These are phyloP conservation scores for Phymastichus coffea DNA, from an alignment of 1,140 invertebrate genomes.

Conservation along the genomic window DNA sequence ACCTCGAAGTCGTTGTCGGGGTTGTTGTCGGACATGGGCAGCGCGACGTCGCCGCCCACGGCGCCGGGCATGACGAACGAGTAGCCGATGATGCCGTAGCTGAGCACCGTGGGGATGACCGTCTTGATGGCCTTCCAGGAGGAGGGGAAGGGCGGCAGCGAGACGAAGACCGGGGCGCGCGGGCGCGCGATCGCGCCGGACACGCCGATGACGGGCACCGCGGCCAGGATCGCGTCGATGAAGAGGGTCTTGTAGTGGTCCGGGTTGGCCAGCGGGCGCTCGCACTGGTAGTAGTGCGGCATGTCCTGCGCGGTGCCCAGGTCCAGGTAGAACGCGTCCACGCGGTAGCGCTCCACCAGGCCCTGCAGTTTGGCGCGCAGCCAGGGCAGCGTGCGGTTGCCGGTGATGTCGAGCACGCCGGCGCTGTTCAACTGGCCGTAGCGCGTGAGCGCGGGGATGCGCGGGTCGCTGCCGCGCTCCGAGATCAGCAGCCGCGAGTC, in stretches of 20 bases:
- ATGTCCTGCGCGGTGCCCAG: slow-evolving; percentile 85
- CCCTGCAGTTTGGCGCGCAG: slow-evolving; percentile 70
- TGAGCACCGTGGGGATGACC: slow-evolving; percentile 83
- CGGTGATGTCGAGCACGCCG: slow-evolving; percentile 82
- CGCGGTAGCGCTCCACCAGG: slow-evolving; percentile 72
- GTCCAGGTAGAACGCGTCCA: slow-evolving; percentile 89
- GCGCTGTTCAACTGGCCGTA: slow-evolving; percentile 77
- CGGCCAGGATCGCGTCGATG: slow-evolving; percentile 64
- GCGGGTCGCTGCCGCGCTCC: slow-evolving; percentile 69
- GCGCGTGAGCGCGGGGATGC: slow-evolving; percentile 73
- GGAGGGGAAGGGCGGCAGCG: slow-evolving; percentile 81
- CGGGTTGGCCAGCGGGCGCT: slow-evolving; percentile 71
- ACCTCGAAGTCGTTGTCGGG: slow-evolving; percentile 60
- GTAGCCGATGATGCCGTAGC: slow-evolving; percentile 84
- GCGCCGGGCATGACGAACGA: slow-evolving; percentile 91
- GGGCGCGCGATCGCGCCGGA: slow-evolving; percentile 81
- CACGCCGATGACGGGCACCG: slow-evolving; percentile 75
- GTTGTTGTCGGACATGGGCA: slow-evolving; percentile 59
- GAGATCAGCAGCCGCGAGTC: slow-evolving; percentile 69
- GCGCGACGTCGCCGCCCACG: slow-evolving; percentile 81
- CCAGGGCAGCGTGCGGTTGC: slow-evolving; percentile 78
- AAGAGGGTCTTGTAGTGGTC: slow-evolving; percentile 80
- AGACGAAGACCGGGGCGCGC: slow-evolving; percentile 80
- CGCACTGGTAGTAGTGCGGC: slow-evolving; percentile 80
- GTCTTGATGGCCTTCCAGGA: slow-evolving; percentile 85